These are phyloP conservation scores for Pica pica DNA, from an alignment of 2,113 vertebrate species.

Conservation along the genomic window DNA sequence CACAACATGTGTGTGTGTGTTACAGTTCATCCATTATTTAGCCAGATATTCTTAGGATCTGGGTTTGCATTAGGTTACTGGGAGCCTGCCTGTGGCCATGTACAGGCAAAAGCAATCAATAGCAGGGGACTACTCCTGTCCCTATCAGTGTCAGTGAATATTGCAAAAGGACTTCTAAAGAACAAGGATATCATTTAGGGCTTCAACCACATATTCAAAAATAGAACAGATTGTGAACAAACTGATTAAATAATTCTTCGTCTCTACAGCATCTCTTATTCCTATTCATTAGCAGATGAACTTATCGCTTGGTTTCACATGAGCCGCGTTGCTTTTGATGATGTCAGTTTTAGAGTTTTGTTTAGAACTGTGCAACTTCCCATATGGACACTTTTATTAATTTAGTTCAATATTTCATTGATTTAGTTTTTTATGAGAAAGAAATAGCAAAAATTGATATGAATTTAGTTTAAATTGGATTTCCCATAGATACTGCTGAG, in stretches of 20 bases:
- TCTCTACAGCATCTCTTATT: background rate
- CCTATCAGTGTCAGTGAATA: background rate
- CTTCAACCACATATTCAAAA: background rate
- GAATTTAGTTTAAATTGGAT: slow-evolving; percentile 5
- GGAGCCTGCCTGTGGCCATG: background rate
- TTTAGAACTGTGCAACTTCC: background rate
- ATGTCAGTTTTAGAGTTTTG: background rate
- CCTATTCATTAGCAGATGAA: background rate
- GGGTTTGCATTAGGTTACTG: background rate
- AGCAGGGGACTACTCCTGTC: background rate
- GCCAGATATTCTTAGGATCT: background rate
- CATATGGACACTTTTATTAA: background rate
- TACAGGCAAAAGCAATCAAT: background rate
- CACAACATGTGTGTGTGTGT: background rate
- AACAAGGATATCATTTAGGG: background rate
- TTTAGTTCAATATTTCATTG: background rate
- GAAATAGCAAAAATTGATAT: background rate
- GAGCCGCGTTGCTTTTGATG: background rate
- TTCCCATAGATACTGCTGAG: background rate
- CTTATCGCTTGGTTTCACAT: background rate
- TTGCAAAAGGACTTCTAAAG: background rate
- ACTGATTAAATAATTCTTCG: background rate
- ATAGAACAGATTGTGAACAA: background rate
- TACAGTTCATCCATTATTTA: background rate
- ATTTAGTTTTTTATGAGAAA: background rate